phyloP scores from a whole-genome alignment of 2,888 invertebrate species.

The Xanthorhoe spadicearia region DNA sequence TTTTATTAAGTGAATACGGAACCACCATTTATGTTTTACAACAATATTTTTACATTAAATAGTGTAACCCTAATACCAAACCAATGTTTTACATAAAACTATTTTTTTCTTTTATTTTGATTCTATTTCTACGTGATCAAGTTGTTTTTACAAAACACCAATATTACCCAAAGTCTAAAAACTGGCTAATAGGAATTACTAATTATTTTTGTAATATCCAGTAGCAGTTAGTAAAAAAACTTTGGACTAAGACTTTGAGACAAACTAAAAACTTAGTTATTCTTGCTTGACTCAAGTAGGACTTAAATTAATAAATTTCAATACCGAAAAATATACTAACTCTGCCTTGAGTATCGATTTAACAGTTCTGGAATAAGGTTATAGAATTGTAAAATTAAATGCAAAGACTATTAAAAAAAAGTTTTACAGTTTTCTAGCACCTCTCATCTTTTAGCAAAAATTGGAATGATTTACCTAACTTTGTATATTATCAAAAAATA shows the following conservation, averaged over 20 bases:
- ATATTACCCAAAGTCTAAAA: not conserved
- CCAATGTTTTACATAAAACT: constrained; percentile 52
- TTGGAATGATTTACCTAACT: constrained; percentile 52
- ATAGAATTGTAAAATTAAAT: constrained; percentile 18
- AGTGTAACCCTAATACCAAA: constrained; percentile 56
- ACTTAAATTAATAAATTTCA: not conserved
- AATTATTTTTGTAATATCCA: no score
- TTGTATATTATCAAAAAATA: constrained; percentile 57
- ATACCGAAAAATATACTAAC: not conserved
- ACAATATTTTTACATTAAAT: constrained; percentile 46
- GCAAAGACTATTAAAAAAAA: constrained; percentile 20
- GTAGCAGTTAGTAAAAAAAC: not conserved
- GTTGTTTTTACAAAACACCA: constrained; percentile 13
- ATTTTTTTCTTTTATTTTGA: constrained; percentile 35
- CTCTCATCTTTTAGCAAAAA: constrained; percentile 33
- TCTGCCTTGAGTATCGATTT: not conserved
- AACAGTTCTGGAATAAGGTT: not conserved
- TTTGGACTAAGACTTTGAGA: not conserved
- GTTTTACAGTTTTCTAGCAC: constrained; percentile 24
- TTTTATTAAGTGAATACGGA: constrained; percentile 57
- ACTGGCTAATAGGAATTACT: not conserved
- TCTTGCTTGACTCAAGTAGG: no score
- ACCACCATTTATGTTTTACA: constrained; percentile 53
- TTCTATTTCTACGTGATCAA: constrained; percentile 11
- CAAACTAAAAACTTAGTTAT: not conserved